Evolutionary conservation across 2,888 invertebrate genomes (phyloP), one percentile per base, ranked within the genome.

Genomic region (Trachelus stipa): DNA sequence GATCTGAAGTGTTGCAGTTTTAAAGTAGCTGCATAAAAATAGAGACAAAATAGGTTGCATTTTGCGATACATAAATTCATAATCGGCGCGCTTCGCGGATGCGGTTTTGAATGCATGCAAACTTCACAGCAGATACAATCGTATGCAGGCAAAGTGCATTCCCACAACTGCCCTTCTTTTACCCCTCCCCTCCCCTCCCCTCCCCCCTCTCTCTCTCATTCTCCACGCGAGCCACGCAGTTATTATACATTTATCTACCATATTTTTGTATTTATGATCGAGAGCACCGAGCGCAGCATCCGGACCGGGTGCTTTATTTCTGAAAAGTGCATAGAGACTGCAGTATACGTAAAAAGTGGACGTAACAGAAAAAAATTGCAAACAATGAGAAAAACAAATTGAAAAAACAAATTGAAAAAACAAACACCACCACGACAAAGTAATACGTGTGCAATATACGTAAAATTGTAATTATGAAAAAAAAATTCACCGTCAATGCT

Each of bases 211-310:
- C 69, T 3, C 33, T 3, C 33, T 31, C 33, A 33, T 15, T 33
- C 31, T 33, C 71, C 4, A 31, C 12, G 6, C 12, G 11, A 69
- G 69, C 69, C 11, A 31, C 69, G 30, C 30, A 11, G 12, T 69
- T 34, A 71, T 71, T 31, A 34, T 71, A 12, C 33, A 2, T 71
- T 71, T 71, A 71, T 71, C 71, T 31, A 12, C 12, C 31, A 71
- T 71, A 71, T 71, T 71, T 71, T 71, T 71, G 71, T 31, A 71
- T 71, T 71, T 71, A 71, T 71, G 71, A 71, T 34, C 31, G 71
- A 56, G 56, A 56, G 23, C 56, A 2, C 56, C 9, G 56, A 56
- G 56, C 56, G 56, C 23, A 23, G 56, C 56, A 56, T 56, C 56
- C 56, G 56, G 23, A 23, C 23, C 56, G 23, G 15, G 56, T 56